Evolutionary conservation across 2,113 vertebrate species (phyloP).

Genomic region (Poicephalus gulielmi): DNA sequence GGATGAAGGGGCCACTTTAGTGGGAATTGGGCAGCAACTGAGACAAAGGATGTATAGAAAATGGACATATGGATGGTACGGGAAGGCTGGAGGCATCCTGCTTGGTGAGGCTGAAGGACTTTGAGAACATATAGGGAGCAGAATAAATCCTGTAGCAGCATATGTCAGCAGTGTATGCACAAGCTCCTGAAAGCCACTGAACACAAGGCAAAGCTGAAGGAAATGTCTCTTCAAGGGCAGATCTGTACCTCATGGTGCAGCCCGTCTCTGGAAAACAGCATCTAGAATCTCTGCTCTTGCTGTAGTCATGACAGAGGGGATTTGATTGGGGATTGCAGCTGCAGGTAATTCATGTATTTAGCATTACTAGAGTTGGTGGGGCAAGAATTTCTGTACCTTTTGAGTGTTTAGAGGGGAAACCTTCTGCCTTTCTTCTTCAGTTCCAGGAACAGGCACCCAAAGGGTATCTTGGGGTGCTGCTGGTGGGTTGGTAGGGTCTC

Average conservation of each 20-base stretch:
- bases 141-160: not conserved
- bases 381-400: not conserved
- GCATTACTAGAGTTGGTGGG: not conserved
- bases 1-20: not conserved
- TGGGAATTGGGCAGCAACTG: not conserved
- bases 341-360: not conserved
- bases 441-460: not conserved
- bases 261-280: not conserved
- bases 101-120: not conserved
- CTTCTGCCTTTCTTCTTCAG: not conserved
- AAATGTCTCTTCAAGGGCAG: not conserved
- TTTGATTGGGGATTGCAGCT: not conserved
- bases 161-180: not conserved
- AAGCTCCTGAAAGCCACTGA: not conserved
- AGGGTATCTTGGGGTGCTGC: not conserved
- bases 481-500: not conserved
- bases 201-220: not conserved
- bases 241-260: not conserved
- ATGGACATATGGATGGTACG: rapidly evolving
- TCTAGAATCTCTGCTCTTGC: not conserved
- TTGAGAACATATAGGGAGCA: not conserved
- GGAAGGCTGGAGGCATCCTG: not conserved
- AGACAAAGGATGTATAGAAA: rapidly evolving
- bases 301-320: not conserved
- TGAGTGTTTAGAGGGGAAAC: not conserved